A percentile compares a stretch with the other conserved stretches of the same genome.
Conservation (phyloP, 2,888 invertebrate species). For the Atethmia centrago region DNA sequence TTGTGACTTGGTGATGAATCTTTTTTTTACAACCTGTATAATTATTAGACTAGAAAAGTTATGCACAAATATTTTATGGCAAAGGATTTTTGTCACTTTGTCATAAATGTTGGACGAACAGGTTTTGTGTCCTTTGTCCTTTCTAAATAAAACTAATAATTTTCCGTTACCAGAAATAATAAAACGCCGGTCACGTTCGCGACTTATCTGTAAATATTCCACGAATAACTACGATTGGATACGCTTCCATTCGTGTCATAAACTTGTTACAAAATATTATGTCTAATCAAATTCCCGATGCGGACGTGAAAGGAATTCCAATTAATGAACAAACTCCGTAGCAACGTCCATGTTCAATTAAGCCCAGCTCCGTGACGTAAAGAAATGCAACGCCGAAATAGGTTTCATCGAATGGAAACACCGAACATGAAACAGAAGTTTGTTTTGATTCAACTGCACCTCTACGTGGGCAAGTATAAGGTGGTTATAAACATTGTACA, state of each 20-base stretch:
- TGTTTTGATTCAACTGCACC: slow-evolving; percentile 52
- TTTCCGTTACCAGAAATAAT: slow-evolving; percentile 24
- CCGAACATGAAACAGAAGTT: slow-evolving; percentile 37
- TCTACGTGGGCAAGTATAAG: slow-evolving; percentile 43
- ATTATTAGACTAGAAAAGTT: not conserved
- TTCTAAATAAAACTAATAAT: slow-evolving; percentile 13
- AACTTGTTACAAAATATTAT: slow-evolving; percentile 48
- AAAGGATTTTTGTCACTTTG: slow-evolving; percentile 1
- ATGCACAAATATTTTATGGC: not conserved
- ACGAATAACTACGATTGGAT: slow-evolving; percentile 10
- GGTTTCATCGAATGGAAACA: slow-evolving; percentile 39
- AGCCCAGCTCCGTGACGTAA: slow-evolving; percentile 29
- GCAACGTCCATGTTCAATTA: slow-evolving; percentile 22
- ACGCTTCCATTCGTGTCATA: slow-evolving; percentile 31
- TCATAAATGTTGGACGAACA: not conserved
- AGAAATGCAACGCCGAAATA: slow-evolving; percentile 46
- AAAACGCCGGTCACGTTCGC: slow-evolving; percentile 29
- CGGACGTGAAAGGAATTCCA: slow-evolving; percentile 44
- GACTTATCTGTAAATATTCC: slow-evolving; percentile 44
- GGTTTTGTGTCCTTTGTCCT: slow-evolving; percentile 9
- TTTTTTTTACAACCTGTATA: not conserved
- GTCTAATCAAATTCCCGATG: slow-evolving; percentile 53
- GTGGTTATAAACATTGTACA: slow-evolving; percentile 45
- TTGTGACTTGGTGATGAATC: no score
- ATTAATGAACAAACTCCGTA: slow-evolving; percentile 33